Base-by-base conservation (phyloP, 2,888 invertebrate genomes). In the Coleophora deauratella region DNA sequence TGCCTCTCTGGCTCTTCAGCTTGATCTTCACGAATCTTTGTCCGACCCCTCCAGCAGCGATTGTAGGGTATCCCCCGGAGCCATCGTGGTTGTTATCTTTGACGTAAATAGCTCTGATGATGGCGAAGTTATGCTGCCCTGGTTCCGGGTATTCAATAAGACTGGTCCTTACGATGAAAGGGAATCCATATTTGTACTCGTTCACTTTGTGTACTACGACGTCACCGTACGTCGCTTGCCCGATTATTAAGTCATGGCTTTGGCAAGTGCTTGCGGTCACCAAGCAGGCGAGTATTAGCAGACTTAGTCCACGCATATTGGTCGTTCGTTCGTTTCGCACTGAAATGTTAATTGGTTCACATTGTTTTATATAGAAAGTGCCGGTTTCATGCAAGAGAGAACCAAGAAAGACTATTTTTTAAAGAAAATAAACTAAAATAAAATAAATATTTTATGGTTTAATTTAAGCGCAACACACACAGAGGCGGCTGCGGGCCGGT, bases 21-120 rank as follows among this genome's bases (percentile, higher is more conserved):
- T 84, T 79, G 43, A 87, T 66, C 38, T 76, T 81, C 21, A 72
- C 75, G 41, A 77, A 79, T 9, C 71, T 62, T 43, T 80, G 79
- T 0, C 86, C 85, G 1, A 86, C 51, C 1, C 86, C 86, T 1
- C 86, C 86, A 0, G 78, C 52, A 0, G 70, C 63, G 2, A 87
- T 51, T 0, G 70, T 67, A 0, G 84, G 73, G 33, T 73, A 85
- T 0, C 84, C 84, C 0, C 84, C 84, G 0, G 54, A 51, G 0
- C 84, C 84, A 21, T 81, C 78, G 0, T 42, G 54, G 0, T 66
- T 54, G 30, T 85, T 62, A 33, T 85, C 84, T 46, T 78, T 82
- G 0, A 84, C 42, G 41, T 62, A 61, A 1, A 85, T 73, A 6
- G 81, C 72, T 47, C 51, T 70, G 6, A 85, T 81, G 8, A 56